These are phyloP conservation scores for Cryptocephalus primarius DNA, from an alignment of 2,888 invertebrate genomes.

Conservation along the genomic window DNA sequence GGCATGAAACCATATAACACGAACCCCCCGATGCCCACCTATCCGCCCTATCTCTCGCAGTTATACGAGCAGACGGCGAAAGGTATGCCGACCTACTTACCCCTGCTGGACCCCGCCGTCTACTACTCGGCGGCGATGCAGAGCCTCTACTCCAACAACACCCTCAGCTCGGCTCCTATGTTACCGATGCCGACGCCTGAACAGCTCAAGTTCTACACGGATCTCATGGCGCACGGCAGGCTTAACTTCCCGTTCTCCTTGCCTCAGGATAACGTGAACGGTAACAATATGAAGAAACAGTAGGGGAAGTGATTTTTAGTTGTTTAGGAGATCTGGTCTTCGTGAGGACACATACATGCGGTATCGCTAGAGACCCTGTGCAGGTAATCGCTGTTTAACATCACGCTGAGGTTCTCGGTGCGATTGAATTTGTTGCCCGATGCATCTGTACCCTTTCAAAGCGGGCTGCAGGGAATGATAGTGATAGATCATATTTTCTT, in stretches of 20 bases:
- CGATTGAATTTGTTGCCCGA: no score
- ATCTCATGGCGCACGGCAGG: slow-evolving; percentile 37
- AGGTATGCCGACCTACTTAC: slow-evolving; percentile 27
- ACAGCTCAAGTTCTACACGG: slow-evolving; percentile 44
- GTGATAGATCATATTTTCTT: no score
- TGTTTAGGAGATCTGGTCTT: slow-evolving; percentile 3
- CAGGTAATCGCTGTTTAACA: neutral
- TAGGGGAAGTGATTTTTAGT: slow-evolving; percentile 10
- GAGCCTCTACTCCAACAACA: slow-evolving; percentile 35
- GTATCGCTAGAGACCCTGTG: neutral
- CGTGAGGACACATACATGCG: neutral
- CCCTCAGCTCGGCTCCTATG: slow-evolving; percentile 27
- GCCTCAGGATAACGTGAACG: slow-evolving; percentile 26
- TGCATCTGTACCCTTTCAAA: no score
- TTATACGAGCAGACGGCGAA: slow-evolving; percentile 17
- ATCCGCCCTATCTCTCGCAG: slow-evolving; percentile 18
- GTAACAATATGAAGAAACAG: slow-evolving; percentile 20
- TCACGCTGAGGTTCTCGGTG: no score
- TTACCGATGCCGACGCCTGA: slow-evolving; percentile 40
- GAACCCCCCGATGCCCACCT: slow-evolving; percentile 5
- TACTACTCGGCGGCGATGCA: slow-evolving; percentile 42
- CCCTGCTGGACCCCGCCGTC: slow-evolving; percentile 34
- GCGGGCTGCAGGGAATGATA: no score
- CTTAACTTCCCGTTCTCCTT: slow-evolving; percentile 28
- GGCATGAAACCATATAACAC: neutral